These are phyloP conservation scores for Himalopsyche tibetana DNA, from an alignment of 2,888 invertebrate species.

Conservation along the genomic window DNA sequence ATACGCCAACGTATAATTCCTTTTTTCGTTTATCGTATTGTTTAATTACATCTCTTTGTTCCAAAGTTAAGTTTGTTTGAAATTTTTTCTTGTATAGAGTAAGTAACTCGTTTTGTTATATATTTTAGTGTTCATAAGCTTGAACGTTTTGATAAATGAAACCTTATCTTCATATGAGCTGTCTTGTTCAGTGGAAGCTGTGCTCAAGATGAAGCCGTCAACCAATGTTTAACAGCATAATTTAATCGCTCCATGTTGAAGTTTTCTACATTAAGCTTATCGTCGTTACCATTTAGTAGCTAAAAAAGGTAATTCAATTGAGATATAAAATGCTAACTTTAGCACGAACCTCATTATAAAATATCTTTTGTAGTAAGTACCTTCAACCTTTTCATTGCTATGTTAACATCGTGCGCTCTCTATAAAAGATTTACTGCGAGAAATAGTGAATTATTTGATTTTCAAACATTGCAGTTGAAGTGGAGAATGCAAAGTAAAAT, in stretches of 20 bases:
- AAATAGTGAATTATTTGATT: too few relatives aligned
- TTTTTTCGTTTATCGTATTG: too few relatives aligned
- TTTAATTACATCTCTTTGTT: too few relatives aligned
- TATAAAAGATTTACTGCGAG: background rate
- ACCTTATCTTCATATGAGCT: background rate
- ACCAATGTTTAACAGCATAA: conserved; percentile 29
- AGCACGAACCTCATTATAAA: background rate
- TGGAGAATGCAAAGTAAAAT: too few relatives aligned
- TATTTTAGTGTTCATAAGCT: background rate
- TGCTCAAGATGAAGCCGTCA: background rate
- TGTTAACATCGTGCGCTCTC: background rate
- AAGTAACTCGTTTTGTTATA: too few relatives aligned
- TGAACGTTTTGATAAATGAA: background rate
- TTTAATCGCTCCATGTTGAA: background rate
- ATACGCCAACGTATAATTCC: too few relatives aligned
- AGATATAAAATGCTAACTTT: background rate
- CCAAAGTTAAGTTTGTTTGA: too few relatives aligned
- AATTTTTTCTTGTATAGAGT: too few relatives aligned
- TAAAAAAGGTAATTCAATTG: background rate
- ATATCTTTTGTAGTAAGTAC: conserved; percentile 2
- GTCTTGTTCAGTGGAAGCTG: background rate
- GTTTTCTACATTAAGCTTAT: conserved; percentile 11
- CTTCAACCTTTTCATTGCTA: background rate
- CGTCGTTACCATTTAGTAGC: background rate
- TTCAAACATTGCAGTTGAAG: too few relatives aligned